phyloP scores from a whole-genome alignment of 1,140 invertebrate species.

The honey bee (Apis mellifera) region DNA sequence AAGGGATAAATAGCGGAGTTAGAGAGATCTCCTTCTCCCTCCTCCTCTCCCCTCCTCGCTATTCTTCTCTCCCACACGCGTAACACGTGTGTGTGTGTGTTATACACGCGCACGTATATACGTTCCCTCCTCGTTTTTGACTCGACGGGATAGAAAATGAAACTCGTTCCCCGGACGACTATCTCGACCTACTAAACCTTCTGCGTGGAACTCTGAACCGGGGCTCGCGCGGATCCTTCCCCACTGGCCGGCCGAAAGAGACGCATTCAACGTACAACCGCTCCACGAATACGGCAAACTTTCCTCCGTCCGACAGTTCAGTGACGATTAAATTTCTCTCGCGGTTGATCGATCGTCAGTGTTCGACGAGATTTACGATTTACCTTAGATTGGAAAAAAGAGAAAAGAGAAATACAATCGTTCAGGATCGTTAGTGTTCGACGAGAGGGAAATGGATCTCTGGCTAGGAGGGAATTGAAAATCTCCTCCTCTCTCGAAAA shows the following conservation, averaged over 20 bases:
- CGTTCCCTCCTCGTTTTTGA: slow-evolving; percentile 35
- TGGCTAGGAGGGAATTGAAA: slow-evolving; percentile 32
- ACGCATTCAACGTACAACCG: too few species aligned
- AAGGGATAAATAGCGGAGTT: slow-evolving; percentile 69
- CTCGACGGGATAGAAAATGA: slow-evolving; percentile 60
- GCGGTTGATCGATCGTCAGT: slow-evolving; percentile 64
- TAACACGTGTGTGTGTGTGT: too few species aligned
- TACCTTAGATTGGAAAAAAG: too few species aligned
- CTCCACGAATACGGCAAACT: neutral
- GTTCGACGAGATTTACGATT: too few species aligned
- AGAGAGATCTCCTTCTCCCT: slow-evolving; percentile 37
- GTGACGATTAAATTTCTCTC: slow-evolving; percentile 43
- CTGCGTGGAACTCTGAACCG: neutral
- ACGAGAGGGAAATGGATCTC: slow-evolving; percentile 57
- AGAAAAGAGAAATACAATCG: too few species aligned
- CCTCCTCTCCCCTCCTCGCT: neutral
- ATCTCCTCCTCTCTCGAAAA: neutral
- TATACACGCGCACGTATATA: neutral
- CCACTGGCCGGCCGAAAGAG: too few species aligned
- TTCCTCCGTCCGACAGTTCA: rapidly evolving
- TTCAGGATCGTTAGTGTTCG: too few species aligned
- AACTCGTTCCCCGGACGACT: slow-evolving; percentile 54
- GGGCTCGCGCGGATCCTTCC: too few species aligned
- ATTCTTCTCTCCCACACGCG: neutral
- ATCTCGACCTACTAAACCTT: slow-evolving; percentile 53